phyloP scores from a whole-genome alignment of 2,113 vertebrate genomes.

The Xiphophorus maculatus region DNA sequence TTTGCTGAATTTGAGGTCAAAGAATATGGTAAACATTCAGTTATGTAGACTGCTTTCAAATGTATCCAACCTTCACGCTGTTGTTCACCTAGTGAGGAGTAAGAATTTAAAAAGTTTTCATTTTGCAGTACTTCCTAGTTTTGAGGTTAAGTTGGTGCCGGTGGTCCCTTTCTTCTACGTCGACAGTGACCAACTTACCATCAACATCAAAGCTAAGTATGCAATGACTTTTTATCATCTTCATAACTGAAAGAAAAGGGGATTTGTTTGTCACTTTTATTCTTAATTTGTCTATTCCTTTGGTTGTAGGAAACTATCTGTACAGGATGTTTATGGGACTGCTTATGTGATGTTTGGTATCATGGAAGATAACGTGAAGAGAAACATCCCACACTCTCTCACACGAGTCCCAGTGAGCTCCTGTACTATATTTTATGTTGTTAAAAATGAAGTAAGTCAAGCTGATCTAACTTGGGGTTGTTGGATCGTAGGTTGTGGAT shows the following conservation, averaged over 20 bases:
- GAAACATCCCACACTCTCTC: conserved; percentile 79
- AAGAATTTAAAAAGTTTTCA: not conserved
- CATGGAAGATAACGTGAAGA: conserved; percentile 54
- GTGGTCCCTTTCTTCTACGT: conserved; percentile 80
- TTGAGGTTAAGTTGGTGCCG: conserved; percentile 80
- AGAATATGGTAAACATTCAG: conserved; percentile 73
- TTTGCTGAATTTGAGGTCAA: conserved; percentile 77
- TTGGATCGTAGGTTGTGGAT: not conserved
- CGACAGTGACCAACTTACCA: conserved; percentile 61
- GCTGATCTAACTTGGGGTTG: too few relatives aligned
- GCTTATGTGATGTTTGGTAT: conserved; percentile 87
- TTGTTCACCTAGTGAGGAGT: not conserved
- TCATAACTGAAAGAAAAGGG: not conserved
- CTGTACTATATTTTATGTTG: not conserved
- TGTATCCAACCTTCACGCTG: not conserved
- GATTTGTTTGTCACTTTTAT: not conserved
- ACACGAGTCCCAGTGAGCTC: conserved; percentile 70
- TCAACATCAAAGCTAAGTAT: conserved; percentile 73
- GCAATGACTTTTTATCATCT: conserved; percentile 5
- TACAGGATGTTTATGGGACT: conserved; percentile 72
- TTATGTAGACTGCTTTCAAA: not conserved
- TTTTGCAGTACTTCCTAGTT: conserved; percentile 74
- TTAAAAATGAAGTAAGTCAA: accelerated
- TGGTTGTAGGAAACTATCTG: conserved; percentile 83
- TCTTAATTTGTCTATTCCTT: not conserved